Evolutionary conservation across 2,113 vertebrate species (phyloP).

Genomic region (Chiloscyllium plagiosum): DNA sequence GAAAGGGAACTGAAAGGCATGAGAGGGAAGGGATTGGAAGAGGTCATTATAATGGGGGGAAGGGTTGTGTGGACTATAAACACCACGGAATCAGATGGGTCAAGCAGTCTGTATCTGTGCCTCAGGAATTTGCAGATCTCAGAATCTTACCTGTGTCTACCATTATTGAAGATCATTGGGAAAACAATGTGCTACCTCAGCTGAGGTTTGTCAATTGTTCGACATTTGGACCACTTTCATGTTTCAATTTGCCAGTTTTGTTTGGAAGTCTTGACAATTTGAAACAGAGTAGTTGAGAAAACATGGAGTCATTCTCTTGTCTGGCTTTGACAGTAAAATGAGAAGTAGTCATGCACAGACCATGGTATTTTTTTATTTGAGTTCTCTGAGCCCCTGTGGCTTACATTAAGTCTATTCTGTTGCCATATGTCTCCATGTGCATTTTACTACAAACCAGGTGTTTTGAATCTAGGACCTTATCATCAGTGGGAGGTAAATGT

Average conservation of each 20-base stretch:
- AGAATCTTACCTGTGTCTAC: background rate
- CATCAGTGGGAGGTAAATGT: conserved; percentile 72
- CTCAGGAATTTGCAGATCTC: background rate
- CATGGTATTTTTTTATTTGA: too few relatives aligned
- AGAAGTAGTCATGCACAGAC: background rate
- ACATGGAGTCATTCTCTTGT: background rate
- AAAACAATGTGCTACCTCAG: background rate
- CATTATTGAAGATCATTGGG: background rate
- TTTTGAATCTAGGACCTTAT: conserved; percentile 74
- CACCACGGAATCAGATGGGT: background rate
- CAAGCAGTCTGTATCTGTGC: background rate
- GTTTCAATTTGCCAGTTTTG: conserved; percentile 24
- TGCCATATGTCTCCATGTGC: conserved; percentile 64
- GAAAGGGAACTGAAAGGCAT: background rate
- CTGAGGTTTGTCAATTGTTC: background rate
- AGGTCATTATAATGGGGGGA: background rate
- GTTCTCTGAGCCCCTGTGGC: conserved; percentile 56
- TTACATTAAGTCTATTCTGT: conserved; percentile 72
- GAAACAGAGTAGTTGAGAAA: conserved; percentile 2
- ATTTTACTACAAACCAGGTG: conserved; percentile 74
- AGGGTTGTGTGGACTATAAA: background rate
- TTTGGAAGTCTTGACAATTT: background rate
- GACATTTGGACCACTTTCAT: conserved; percentile 1
- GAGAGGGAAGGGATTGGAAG: background rate
- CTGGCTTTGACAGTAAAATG: conserved; percentile 25